Evolutionary conservation across 2,113 vertebrate species (phyloP), one percentile per base, ranked within the genome.

Genomic region (Cyprinodon variegatus): DNA sequence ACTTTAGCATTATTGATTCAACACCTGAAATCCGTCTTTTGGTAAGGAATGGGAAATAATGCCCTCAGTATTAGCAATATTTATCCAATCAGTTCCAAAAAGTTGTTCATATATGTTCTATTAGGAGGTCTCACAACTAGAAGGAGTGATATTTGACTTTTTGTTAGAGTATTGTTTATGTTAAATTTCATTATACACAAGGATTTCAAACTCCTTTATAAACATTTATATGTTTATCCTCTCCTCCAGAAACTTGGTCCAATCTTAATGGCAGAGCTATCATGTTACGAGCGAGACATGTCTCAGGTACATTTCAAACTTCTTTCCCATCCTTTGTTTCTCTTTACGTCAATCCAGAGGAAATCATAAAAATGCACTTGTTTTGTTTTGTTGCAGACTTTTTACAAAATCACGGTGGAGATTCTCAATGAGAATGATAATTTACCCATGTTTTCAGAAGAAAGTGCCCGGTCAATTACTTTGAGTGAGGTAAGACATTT

Each of bases 371-470:
- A 60, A 2, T 70, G 15, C 36, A 2, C 37, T 4, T 74, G 4
- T 65, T 8, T 41, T 76, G 29, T 87, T 50, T 36, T 70, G 57
- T 79, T 76, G 11, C 45, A 95, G 94, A 86, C 74, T 65, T 88
- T 90, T 69, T 94, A 93, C 85, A 92, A 94, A 37, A 81, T 96
- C 71, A 77, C 94, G 7, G 94, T 95, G 68, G 93, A 96, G 88
- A 88, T 96, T 76, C 88, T 95, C 67, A 94, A 95, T 3, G 95
- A 95, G 83, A 96, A 96, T 0, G 95, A 95, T 82, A 95, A 96
- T 84, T 80, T 20, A 15, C 95, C 94, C 1, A 86, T 77, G 74
- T 96, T 97, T 84, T 85, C 84, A 39, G 91, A 94, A 43, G 78
- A 92, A 65, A 88, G 91, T 0, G 66, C 88, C 17, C 83, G 84